A percentile compares a stretch with the other conserved stretches of the same genome.
phyloP scores from a whole-genome alignment of 23 tunicate genomes.

The Trididemnum clinides region DNA sequence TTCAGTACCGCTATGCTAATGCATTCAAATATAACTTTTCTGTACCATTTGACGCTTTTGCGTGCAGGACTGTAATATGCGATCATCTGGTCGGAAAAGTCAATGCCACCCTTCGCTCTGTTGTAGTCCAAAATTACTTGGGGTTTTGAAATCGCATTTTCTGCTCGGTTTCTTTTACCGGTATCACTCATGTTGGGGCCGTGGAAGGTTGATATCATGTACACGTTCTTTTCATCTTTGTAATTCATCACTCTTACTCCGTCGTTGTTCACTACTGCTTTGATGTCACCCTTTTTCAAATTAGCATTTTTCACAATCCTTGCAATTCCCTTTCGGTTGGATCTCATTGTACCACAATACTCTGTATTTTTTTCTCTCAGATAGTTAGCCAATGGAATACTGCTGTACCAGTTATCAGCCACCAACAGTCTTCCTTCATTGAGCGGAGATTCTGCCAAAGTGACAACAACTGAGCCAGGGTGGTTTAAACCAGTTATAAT shows the following conservation, averaged over 20 bases:
- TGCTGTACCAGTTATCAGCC: slow-evolving; percentile 30
- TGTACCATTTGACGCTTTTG: slow-evolving; percentile 27
- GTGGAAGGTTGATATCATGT: slow-evolving; percentile 20
- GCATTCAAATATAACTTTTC: slow-evolving; percentile 14
- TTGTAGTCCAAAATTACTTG: slow-evolving; percentile 19
- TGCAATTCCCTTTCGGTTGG: slow-evolving; percentile 1
- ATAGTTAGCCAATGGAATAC: slow-evolving; percentile 20
- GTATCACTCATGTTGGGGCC: slow-evolving; percentile 5
- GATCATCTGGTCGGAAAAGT: slow-evolving; percentile 16
- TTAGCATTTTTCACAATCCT: slow-evolving; percentile 10
- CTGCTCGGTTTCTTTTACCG: slow-evolving; percentile 13
- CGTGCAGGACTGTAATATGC: slow-evolving; percentile 24
- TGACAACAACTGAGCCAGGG: slow-evolving; percentile 15
- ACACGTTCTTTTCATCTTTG: slow-evolving; percentile 22
- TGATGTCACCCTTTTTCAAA: slow-evolving; percentile 8
- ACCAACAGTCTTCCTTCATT: slow-evolving; percentile 28
- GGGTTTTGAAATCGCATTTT: slow-evolving; percentile 11
- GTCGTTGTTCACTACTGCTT: slow-evolving; percentile 16
- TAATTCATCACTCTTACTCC: slow-evolving; percentile 25
- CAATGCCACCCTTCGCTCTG: slow-evolving; percentile 27
- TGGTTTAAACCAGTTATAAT: slow-evolving; percentile 8
- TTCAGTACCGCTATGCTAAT: slow-evolving; percentile 12
- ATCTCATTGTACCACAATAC: slow-evolving; percentile 24
- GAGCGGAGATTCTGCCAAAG: slow-evolving; percentile 23
- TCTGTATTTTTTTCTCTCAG: slow-evolving; percentile 15